Conservation (phyloP, 2,888 invertebrate species). For the Malthinus flaveolus region DNA sequence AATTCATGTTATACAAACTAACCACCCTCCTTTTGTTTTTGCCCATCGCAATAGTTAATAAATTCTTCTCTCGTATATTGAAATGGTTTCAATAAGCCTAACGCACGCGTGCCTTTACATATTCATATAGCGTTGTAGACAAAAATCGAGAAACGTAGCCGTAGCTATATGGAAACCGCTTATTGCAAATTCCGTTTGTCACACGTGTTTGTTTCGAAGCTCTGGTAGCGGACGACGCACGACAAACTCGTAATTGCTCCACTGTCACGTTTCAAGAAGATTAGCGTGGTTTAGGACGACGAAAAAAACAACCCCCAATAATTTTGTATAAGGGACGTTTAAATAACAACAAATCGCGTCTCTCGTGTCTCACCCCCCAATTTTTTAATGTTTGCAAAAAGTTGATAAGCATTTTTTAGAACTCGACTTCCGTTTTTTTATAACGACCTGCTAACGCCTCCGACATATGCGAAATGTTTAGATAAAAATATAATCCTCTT, state of each 20-base stretch:
- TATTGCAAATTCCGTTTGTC: slow-evolving; percentile 51
- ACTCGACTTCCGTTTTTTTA: too few relatives aligned
- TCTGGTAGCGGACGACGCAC: slow-evolving; percentile 31
- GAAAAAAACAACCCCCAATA: slow-evolving; percentile 28
- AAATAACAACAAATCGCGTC: slow-evolving; percentile 28
- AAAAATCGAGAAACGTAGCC: slow-evolving; percentile 33
- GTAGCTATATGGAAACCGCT: slow-evolving; percentile 36
- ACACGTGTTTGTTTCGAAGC: slow-evolving; percentile 45
- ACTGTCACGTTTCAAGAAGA: slow-evolving; percentile 46
- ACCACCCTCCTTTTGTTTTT: slow-evolving; percentile 18
- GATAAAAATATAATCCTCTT: slow-evolving; percentile 52
- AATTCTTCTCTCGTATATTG: slow-evolving; percentile 33
- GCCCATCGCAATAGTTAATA: slow-evolving; percentile 28
- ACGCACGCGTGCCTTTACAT: slow-evolving; percentile 34
- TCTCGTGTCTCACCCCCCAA: too few relatives aligned
- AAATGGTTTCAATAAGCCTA: slow-evolving; percentile 34
- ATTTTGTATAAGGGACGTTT: slow-evolving; percentile 20
- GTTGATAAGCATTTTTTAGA: too few relatives aligned
- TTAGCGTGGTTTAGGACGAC: slow-evolving; percentile 36
- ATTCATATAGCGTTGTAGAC: slow-evolving; percentile 36
- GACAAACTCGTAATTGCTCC: slow-evolving; percentile 49
- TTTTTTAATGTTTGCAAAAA: too few relatives aligned
- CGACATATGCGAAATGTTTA: slow-evolving; percentile 50
- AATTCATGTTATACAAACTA: slow-evolving; percentile 36
- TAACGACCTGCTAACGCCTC: slow-evolving; percentile 40